phyloP scores from a whole-genome alignment of 2,888 invertebrate species.

The Eumerus sabulonum region DNA sequence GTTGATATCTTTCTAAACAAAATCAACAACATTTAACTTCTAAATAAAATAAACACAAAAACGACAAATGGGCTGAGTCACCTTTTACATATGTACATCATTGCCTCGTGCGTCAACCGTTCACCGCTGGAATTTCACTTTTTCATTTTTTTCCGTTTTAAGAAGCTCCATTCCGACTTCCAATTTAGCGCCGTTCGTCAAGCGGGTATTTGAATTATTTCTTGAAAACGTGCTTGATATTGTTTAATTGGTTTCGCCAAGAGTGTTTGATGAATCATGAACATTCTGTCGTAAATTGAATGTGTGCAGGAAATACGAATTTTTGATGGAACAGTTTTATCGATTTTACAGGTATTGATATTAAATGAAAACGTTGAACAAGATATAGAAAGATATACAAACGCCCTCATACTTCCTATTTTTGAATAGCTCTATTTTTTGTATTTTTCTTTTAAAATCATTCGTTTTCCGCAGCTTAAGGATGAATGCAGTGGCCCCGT shows the following conservation, averaged over 20 bases:
- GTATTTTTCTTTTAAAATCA: too few relatives aligned
- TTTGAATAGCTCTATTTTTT: too few relatives aligned
- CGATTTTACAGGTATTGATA: too few relatives aligned
- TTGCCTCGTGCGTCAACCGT: background rate
- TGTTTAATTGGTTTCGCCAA: conserved; percentile 41
- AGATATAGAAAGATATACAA: too few relatives aligned
- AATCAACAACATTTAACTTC: background rate
- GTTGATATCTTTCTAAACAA: background rate
- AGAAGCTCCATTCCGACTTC: conserved; percentile 1
- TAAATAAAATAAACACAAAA: background rate
- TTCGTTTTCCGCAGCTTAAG: too few relatives aligned
- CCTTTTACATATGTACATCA: background rate
- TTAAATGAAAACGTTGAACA: too few relatives aligned
- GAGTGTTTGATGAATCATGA: too few relatives aligned
- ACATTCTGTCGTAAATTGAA: too few relatives aligned
- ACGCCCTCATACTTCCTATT: too few relatives aligned
- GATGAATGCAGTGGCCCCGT: too few relatives aligned
- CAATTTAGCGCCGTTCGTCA: background rate
- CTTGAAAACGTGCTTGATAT: conserved; percentile 22
- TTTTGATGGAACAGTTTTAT: too few relatives aligned
- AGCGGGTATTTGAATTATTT: conserved; percentile 23
- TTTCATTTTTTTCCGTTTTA: background rate
- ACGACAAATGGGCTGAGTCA: conserved; percentile 10
- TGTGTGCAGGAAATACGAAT: too few relatives aligned
- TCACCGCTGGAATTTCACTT: conserved; percentile 20